Evolutionary conservation across 2,888 invertebrate species (phyloP).

Genomic region (Drosophila rubida): DNA sequence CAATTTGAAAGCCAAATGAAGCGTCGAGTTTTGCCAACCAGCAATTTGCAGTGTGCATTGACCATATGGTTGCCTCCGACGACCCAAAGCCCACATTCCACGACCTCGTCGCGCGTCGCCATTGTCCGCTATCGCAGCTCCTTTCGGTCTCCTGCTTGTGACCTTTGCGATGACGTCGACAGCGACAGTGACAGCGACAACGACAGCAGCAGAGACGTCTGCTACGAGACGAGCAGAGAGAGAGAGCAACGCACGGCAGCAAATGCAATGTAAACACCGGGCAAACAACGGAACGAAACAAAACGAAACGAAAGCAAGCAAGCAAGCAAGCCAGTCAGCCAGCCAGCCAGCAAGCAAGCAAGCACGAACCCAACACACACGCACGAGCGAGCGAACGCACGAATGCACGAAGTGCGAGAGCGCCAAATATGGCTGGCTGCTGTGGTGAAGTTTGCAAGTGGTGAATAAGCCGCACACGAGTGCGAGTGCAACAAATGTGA

Average conservation of each 20-base stretch:
- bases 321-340: too few species aligned
- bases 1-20: conserved; percentile 70
- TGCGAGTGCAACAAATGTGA: conserved; percentile 70
- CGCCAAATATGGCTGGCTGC: not conserved
- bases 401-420: not conserved
- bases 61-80: conserved; percentile 65
- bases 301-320: not conserved
- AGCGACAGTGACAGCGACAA: not conserved
- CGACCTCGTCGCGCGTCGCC: conserved; percentile 12
- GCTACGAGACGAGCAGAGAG: conserved; percentile 28
- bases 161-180: conserved; percentile 72
- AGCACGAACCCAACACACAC: not conserved
- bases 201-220: conserved; percentile 1
- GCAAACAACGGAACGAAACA: not conserved
- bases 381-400: conserved; percentile 1
- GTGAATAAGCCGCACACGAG: not conserved
- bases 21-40: conserved; percentile 57
- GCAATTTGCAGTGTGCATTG: conserved; percentile 69
- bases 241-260: conserved; percentile 35
- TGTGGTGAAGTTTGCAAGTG: not conserved
- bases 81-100: conserved; percentile 6
- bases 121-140: conserved; percentile 11
- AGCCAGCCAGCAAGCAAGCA: not conserved
- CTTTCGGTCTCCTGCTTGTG: conserved; percentile 30
- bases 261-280: conserved; percentile 60